Evolutionary conservation across 1,140 invertebrate species (phyloP).

Genomic region (Lasioglossum albipes): DNA sequence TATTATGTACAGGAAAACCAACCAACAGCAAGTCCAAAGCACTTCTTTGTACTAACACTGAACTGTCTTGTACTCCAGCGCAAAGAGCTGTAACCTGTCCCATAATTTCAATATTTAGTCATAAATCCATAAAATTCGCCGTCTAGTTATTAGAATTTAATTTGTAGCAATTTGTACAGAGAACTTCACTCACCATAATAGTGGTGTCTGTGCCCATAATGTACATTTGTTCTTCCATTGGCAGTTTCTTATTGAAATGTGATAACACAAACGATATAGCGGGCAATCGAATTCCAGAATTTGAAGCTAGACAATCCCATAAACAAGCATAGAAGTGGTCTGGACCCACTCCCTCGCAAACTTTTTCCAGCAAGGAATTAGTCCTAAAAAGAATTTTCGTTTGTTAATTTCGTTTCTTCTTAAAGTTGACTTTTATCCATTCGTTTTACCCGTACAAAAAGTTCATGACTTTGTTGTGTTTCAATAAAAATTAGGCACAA

Average conservation of each 20-base stretch:
- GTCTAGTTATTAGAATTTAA: conserved; percentile 2
- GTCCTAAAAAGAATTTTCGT: conserved; percentile 81
- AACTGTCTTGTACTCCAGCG: conserved; percentile 88
- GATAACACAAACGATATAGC: conserved; percentile 90
- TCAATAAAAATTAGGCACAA: no score
- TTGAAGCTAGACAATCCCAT: conserved; percentile 93
- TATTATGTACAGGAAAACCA: conserved; percentile 93
- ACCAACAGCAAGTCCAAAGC: conserved; percentile 91
- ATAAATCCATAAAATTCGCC: background rate
- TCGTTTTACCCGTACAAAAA: background rate
- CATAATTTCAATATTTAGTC: conserved; percentile 3
- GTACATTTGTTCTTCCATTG: conserved; percentile 92
- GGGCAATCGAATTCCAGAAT: conserved; percentile 90
- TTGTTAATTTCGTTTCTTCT: background rate
- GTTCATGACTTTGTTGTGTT: no score
- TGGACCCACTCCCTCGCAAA: conserved; percentile 89
- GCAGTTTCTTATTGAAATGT: conserved; percentile 91
- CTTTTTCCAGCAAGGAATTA: conserved; percentile 88
- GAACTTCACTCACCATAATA: conserved; percentile 84
- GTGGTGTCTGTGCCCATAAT: conserved; percentile 93
- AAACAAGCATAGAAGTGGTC: conserved; percentile 93
- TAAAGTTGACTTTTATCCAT: no score
- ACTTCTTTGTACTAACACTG: conserved; percentile 92
- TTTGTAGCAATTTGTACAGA: conserved; percentile 16
- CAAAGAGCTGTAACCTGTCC: conserved; percentile 84